phyloP scores from a whole-genome alignment of 2,888 invertebrate genomes.

The Cryptosula pallasiana region DNA sequence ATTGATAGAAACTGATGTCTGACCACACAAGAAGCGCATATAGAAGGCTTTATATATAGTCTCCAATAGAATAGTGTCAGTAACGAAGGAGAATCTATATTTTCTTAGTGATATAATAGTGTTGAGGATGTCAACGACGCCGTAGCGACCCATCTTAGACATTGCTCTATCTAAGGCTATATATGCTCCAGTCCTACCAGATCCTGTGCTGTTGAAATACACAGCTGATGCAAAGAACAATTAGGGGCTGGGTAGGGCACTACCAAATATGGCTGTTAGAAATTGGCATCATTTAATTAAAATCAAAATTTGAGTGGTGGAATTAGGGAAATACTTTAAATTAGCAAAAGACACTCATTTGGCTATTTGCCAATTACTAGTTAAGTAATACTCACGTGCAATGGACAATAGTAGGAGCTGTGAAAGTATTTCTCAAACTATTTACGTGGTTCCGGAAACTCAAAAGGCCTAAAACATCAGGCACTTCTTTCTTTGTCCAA shows the following conservation, averaged over 20 bases:
- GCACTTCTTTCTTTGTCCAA: background rate
- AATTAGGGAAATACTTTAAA: no score
- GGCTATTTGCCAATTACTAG: no score
- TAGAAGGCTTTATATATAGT: constrained; percentile 79
- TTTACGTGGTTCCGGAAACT: background rate
- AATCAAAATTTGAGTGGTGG: no score
- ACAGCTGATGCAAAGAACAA: no score
- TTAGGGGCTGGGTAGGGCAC: no score
- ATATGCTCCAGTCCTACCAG: constrained; percentile 92
- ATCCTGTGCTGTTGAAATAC: constrained; percentile 69
- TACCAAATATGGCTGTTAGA: no score
- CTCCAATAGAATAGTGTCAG: constrained; percentile 27
- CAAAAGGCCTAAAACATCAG: background rate
- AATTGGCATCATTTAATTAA: no score
- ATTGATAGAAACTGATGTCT: constrained; percentile 81
- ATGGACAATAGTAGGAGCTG: background rate
- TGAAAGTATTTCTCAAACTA: background rate
- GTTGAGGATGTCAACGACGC: constrained; percentile 45
- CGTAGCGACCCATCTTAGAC: constrained; percentile 60
- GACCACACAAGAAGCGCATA: constrained; percentile 84
- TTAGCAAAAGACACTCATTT: no score
- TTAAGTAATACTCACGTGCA: no score
- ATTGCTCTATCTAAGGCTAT: constrained; percentile 92
- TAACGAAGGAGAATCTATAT: constrained; percentile 44
- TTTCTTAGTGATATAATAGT: constrained; percentile 42